These are phyloP conservation scores for Eristalis pertinax DNA, from an alignment of 2,888 invertebrate genomes.

Conservation along the genomic window DNA sequence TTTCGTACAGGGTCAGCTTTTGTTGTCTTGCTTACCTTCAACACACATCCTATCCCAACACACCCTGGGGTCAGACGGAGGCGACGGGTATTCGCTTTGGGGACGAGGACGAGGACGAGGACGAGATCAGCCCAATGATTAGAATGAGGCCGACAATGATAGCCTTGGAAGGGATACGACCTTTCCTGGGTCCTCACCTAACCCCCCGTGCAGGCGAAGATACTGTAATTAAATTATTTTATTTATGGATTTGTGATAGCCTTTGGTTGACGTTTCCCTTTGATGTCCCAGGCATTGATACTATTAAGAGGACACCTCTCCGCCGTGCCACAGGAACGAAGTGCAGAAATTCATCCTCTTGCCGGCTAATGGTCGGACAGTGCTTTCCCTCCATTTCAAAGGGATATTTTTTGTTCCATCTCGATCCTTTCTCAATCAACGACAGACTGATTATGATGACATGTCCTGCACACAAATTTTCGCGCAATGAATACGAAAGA, in stretches of 20 bases:
- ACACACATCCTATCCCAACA: conserved; percentile 17
- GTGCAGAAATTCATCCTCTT: not conserved
- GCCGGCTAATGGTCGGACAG: conserved; percentile 32
- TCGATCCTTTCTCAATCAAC: conserved; percentile 54
- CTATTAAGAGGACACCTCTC: conserved; percentile 2
- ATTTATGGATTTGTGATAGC: conserved; percentile 33
- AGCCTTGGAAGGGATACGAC: not conserved
- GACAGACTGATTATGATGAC: conserved; percentile 63
- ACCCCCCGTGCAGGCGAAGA: conserved; percentile 5
- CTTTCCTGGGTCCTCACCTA: conserved; percentile 13
- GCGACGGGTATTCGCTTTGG: not conserved
- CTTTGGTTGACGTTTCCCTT: conserved; percentile 20
- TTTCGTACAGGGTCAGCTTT: conserved; percentile 5
- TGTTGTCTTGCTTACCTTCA: conserved; percentile 7
- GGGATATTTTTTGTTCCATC: conserved; percentile 18
- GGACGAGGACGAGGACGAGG: not conserved
- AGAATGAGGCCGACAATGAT: conserved; percentile 22
- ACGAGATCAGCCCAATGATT: not conserved
- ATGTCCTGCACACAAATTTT: conserved; percentile 59
- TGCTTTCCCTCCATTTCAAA: conserved; percentile 25
- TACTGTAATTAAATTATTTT: conserved; percentile 55
- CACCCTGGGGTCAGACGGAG: conserved; percentile 16
- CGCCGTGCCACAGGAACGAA: not conserved
- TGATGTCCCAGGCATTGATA: conserved; percentile 9
- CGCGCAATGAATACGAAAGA: conserved; percentile 60